Evolutionary conservation across 2,888 invertebrate species (phyloP), one percentile per base, ranked within the genome.

Genomic region (Nemotelus pantherinus): DNA sequence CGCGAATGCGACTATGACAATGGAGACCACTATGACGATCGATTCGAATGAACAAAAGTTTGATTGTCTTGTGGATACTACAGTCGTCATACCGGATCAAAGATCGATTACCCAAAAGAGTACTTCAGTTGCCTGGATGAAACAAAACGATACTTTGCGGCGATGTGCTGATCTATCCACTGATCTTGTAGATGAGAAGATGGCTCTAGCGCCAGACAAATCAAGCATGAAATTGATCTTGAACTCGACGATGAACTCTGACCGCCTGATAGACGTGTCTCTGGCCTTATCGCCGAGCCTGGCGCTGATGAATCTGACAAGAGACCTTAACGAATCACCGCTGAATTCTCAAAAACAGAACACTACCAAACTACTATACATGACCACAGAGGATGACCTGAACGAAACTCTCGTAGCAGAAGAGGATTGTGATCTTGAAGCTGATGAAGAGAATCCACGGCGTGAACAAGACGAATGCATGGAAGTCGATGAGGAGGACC

Each of bases 201-300:
- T 67, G 43, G 58, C 10, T 25, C 6, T 77, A 9, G 68, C 68
- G 5, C 84, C 85, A 2, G 82, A 84, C 65, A 86, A 85, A 79
- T 67, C 81, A 7, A 82, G 82, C 75, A 84, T 87, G 86, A 86
- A 85, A 78, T 80, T 86, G 78, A 83, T 84, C 0, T 81, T 87
- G 2, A 86, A 85, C 65, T 86, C 86, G 0, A 86, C 86, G 0
- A 81, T 85, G 77, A 84, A 86, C 75, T 84, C 83, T 53, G 85
- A 85, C 71, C 83, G 83, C 2, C 76, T 87, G 65, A 77, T 87
- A 50, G 86, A 87, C 78, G 74, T 85, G 2, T 47, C 55, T 7
- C 82, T 81, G 0, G 81, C 81, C 43, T 81, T 82, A 5, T 83
- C 85, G 39, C 84, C 86, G 43, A 82, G 82, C 0, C 81, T 79